Percentiles rank a stretch among this genome's conserved stretches.
Evolutionary conservation across 2,797 vertebrate genomes (phyloP).

Genomic region (Leptatherina wallacei): DNA sequence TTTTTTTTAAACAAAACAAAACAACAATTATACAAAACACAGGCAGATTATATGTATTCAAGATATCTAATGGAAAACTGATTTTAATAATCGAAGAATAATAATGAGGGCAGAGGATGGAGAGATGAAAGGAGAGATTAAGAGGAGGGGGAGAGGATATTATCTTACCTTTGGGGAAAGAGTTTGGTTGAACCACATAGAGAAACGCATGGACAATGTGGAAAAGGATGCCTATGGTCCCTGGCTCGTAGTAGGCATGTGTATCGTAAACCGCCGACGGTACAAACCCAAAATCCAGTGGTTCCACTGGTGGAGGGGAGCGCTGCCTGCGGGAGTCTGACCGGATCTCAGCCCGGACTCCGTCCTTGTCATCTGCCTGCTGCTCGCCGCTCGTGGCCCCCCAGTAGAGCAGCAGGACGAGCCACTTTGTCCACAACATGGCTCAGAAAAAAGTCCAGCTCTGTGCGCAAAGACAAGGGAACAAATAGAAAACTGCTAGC

Average conservation of each 20-base stretch:
- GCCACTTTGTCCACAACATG: conserved; percentile 84
- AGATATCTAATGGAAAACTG: neutral
- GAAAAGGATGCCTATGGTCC: conserved; percentile 85
- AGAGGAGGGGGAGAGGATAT: neutral
- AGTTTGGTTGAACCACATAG: conserved; percentile 88
- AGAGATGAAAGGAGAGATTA: too few species aligned
- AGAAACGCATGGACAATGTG: conserved; percentile 89
- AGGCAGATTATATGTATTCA: neutral
- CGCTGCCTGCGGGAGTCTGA: conserved; percentile 63
- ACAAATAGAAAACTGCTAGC: neutral
- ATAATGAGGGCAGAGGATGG: neutral
- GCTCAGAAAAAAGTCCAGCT: conserved; percentile 60
- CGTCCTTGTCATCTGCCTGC: conserved; percentile 42
- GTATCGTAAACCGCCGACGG: conserved; percentile 89
- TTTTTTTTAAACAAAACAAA: neutral
- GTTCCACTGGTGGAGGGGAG: conserved; percentile 72
- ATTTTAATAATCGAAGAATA: neutral
- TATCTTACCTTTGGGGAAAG: conserved; percentile 91
- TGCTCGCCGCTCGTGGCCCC: conserved; percentile 75
- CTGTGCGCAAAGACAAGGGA: neutral
- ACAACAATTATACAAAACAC: neutral
- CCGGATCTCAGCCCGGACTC: conserved; percentile 47
- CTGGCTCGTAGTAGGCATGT: conserved; percentile 84
- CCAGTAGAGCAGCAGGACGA: conserved; percentile 84
- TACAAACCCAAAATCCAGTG: conserved; percentile 90